Evolutionary conservation across 2,888 invertebrate species (phyloP).

Genomic region (Chorisops tibialis): DNA sequence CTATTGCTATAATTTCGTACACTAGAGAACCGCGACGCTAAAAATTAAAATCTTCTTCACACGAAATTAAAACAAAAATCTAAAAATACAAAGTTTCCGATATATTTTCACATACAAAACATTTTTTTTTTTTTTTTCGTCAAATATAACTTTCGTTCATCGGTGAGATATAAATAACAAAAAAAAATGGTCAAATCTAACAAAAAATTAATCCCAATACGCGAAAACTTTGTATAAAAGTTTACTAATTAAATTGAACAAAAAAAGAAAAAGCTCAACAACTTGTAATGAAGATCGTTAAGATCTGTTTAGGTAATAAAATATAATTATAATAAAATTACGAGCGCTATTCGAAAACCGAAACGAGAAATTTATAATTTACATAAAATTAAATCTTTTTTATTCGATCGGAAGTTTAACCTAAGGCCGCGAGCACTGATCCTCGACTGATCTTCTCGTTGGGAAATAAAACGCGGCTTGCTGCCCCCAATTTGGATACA

Average conservation of each 20-base stretch:
- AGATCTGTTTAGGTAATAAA: neutral
- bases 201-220: too few relatives aligned
- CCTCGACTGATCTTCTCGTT: slow-evolving; percentile 27
- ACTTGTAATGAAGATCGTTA: too few relatives aligned
- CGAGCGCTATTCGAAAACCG: neutral
- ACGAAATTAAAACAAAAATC: slow-evolving; percentile 24
- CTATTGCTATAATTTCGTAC: neutral
- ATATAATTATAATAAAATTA: neutral
- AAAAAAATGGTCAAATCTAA: too few relatives aligned
- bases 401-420: slow-evolving; percentile 11
- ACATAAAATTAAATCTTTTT: too few relatives aligned
- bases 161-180: too few relatives aligned
- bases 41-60: slow-evolving; percentile 18
- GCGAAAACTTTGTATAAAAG: too few relatives aligned
- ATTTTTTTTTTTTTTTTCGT: slow-evolving; percentile 1
- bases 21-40: slow-evolving; percentile 18
- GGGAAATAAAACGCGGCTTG: slow-evolving; percentile 8
- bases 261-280: too few relatives aligned
- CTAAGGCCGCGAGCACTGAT: slow-evolving; percentile 29
- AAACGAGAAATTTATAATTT: neutral
- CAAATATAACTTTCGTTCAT: too few relatives aligned
- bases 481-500: slow-evolving; percentile 24
- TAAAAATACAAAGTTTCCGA: slow-evolving; percentile 22
- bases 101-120: slow-evolving; percentile 24
- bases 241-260: too few relatives aligned